Evolutionary conservation across 2,113 vertebrate genomes (phyloP).

Genomic region (Muscicapa adusta): DNA sequence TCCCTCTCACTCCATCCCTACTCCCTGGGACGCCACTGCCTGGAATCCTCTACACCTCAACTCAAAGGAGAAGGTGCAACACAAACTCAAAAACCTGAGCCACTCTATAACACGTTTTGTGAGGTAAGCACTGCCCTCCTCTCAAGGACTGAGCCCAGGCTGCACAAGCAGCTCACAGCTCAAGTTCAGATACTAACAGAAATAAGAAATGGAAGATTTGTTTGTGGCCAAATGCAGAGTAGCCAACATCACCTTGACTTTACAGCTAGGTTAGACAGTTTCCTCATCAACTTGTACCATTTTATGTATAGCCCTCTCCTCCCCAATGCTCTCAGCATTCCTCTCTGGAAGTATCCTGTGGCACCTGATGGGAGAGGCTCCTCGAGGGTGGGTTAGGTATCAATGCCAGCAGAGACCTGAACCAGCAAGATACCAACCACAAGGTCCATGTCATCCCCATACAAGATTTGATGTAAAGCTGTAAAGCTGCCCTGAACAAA

Average conservation of each 20-base stretch:
- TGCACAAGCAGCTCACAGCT: neutral
- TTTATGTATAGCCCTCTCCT: neutral
- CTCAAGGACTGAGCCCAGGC: neutral
- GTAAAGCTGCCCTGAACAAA: neutral
- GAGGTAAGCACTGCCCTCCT: neutral
- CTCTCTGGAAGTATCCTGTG: neutral
- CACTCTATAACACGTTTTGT: neutral
- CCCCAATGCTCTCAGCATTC: neutral
- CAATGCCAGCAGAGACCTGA: neutral
- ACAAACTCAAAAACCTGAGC: neutral
- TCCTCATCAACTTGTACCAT: neutral
- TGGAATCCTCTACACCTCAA: neutral
- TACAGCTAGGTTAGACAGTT: neutral
- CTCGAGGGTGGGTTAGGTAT: fast-evolving
- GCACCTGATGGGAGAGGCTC: neutral
- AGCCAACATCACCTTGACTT: neutral
- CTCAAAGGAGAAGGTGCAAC: neutral
- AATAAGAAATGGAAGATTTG: neutral
- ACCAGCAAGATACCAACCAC: neutral
- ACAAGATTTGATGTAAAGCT: neutral
- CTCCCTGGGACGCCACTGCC: neutral
- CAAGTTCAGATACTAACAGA: neutral
- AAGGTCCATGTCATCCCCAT: fast-evolving
- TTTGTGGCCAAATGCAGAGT: neutral
- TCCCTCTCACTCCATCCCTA: neutral